phyloP scores from a whole-genome alignment of 2,888 invertebrate species.

The Cheiracanthium punctorium region DNA sequence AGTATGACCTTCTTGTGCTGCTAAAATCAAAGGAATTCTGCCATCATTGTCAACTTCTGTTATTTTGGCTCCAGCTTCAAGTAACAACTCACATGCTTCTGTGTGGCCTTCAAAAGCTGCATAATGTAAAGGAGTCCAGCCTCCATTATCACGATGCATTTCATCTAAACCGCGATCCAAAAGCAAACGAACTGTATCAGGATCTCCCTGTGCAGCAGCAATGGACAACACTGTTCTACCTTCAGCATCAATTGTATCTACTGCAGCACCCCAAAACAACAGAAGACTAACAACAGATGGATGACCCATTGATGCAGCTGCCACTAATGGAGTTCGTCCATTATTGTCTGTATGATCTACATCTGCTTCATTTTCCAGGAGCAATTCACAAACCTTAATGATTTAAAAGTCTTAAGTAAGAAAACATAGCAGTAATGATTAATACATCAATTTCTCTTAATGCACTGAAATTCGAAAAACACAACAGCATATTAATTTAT shows the following conservation, averaged over 20 bases:
- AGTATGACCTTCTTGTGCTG: slow-evolving; percentile 91
- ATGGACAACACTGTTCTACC: slow-evolving; percentile 86
- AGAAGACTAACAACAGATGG: slow-evolving; percentile 88
- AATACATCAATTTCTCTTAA: too few species aligned
- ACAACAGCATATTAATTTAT: too few species aligned
- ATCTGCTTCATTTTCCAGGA: slow-evolving; percentile 94
- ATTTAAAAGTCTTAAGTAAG: too few species aligned
- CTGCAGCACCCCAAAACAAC: slow-evolving; percentile 96
- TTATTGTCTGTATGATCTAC: slow-evolving; percentile 89
- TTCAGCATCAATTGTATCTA: slow-evolving; percentile 94
- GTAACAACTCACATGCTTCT: slow-evolving; percentile 86
- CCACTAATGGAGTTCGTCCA: slow-evolving; percentile 87
- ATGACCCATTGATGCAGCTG: slow-evolving; percentile 95
- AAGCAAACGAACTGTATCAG: slow-evolving; percentile 91
- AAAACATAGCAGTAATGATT: too few species aligned
- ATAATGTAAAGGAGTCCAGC: slow-evolving; percentile 98
- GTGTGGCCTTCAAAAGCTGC: slow-evolving; percentile 94
- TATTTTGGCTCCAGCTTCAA: slow-evolving; percentile 91
- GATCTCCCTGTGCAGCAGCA: slow-evolving; percentile 77
- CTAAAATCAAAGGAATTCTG: slow-evolving; percentile 86
- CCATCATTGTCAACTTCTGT: slow-evolving; percentile 94
- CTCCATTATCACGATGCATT: slow-evolving; percentile 87
- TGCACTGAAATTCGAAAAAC: too few species aligned
- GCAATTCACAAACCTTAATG: slow-evolving; percentile 85
- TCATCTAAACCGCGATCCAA: slow-evolving; percentile 85